Conservation (phyloP, 2,113 vertebrate species). For the Brachypodius melanocephalos region DNA sequence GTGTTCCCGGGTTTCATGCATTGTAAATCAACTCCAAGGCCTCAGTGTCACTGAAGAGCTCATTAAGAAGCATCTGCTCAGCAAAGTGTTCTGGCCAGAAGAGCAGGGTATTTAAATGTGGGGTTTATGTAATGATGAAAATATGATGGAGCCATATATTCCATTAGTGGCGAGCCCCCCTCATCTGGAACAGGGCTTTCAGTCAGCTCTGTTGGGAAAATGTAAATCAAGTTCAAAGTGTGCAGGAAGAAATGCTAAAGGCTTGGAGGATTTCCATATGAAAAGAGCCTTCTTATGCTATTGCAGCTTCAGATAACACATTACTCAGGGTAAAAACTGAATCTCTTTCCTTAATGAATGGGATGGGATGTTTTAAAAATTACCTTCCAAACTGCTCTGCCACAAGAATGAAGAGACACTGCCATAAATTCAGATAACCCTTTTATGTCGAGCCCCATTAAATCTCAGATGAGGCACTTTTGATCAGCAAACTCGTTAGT, state of each 20-base stretch:
- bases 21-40: conserved; percentile 14
- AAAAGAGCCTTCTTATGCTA: neutral
- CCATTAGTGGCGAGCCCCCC: neutral
- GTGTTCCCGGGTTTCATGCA: neutral
- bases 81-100: neutral
- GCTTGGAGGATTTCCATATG: conserved; percentile 11
- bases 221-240: neutral
- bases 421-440: neutral
- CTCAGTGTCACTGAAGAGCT: neutral
- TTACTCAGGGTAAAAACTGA: neutral
- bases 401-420: neutral
- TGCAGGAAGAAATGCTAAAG: neutral
- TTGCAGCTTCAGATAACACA: neutral
- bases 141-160: neutral
- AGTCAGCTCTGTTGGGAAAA: neutral
- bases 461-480: neutral
- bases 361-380: neutral
- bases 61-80: conserved; percentile 37
- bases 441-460: neutral
- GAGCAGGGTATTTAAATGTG: conserved; percentile 9
- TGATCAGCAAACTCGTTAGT: neutral
- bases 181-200: neutral
- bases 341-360: neutral
- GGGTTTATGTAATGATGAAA: neutral
- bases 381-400: neutral